Evolutionary conservation across 1,140 invertebrate genomes (phyloP), one percentile per base, ranked within the genome.

Genomic region (Diorhabda sublineata): DNA sequence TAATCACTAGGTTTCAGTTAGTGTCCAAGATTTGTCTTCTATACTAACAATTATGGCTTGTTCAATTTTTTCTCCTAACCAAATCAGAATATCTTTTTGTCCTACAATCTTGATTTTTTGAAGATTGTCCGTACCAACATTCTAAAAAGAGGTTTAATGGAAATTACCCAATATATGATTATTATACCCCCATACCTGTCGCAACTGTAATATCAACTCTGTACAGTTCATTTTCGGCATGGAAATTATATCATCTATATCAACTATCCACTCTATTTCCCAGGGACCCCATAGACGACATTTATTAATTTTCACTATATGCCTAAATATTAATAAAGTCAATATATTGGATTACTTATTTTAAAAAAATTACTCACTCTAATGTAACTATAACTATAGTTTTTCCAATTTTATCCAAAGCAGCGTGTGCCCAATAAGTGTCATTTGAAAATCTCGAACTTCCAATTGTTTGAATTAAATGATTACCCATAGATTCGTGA

Each of bases 221-320:
- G 88, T 85, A 8, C 85, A 86, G 45, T 80, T 79, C 3, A 92
- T 80, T 58, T 83, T 83, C 5, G 92, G 91, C 45, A 90, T 86
- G 57, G 88, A 89, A 61, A 91, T 83, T 41, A 95, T 85, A 74
- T 91, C 87, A 75, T 92, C 88, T n/a, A 92, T 84, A 71, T 88
- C 85, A 4, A 92, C 84, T 43, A 83, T 83, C 92, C 92, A 93
- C 78, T 92, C 90, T 11, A 92, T 83, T 70, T 90, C 90, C 89
- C 91, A 93, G 2, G 87, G 85, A 60, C 88, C 88, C 85, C 90
- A 91, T 44, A 88, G 81, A 52, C 87, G 85, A 72, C 87, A 87
- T 70, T 91, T 90, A 72, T 91, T 88, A 62, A 92, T 82, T 62
- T 91, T 82, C 78, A 93, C 87, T 66, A 95, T 84, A 80, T 90